Evolutionary conservation across 2,113 vertebrate genomes (phyloP), one percentile per base, ranked within the genome.

Genomic region (Rhipidura dahli): DNA sequence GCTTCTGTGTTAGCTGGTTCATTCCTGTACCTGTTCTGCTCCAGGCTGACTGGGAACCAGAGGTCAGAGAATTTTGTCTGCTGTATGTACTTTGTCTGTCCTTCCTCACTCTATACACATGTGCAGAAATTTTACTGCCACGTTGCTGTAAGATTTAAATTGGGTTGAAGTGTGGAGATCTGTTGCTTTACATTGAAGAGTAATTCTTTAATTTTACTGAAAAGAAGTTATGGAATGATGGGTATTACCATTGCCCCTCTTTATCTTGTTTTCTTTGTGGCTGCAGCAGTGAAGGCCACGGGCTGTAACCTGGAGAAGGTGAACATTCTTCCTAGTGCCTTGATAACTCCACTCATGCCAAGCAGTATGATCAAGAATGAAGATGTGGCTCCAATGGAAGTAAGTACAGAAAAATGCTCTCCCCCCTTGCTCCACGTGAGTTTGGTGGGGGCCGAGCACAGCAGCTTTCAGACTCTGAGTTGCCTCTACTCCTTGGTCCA

Each of bases 311-410:
- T 98, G 94, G 99, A 99, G 89, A 98, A 98, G 92, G 98, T 98
- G 56, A 98, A 97, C 94, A 97, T 98, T 83, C 97, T 98, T 94
- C 97, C 98, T 96, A 98, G 97, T 98, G 96, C 98, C 94, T 98
- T 99, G 98, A 98, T 99, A 96, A 98, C 99, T 94, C 98, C 98
- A 5, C 97, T 99, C 77, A 98, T 99, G 96, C 98, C 98, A 91
- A 98, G 96, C 96, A 97, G 94, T 94, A 97, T 98, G 97, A 98
- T 99, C 91, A 99, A 99, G 97, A 99, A 98, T 82, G 99, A 99
- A 97, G 99, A 99, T 61, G 98, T 98, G 92, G 99, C 99, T 96
- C 99, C 99, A 42, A 99, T 99, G 99, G 99, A 99, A 97, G 98
- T 99, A 89, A 98, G 98, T 83, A 98, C 98, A 93, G 99, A 99